Conservation (phyloP, 2,888 invertebrate species). For the Piscicola geometra region DNA sequence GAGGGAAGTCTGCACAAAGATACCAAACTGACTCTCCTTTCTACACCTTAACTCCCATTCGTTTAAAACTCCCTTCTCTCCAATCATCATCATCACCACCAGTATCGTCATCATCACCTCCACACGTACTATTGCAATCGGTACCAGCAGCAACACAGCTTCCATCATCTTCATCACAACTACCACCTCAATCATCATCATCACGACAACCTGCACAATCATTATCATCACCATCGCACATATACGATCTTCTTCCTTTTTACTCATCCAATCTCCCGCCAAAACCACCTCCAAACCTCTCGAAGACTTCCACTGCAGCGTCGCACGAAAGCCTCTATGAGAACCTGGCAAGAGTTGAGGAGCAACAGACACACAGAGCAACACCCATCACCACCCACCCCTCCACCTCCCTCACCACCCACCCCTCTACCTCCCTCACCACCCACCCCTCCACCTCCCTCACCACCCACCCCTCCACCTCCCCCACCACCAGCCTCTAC, state of each 20-base stretch:
- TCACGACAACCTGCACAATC: too few relatives aligned
- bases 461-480: not conserved
- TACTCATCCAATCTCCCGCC: not conserved
- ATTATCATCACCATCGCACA: not conserved
- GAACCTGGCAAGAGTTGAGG: not conserved
- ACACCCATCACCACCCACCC: not conserved
- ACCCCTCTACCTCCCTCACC: not conserved
- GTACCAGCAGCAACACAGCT: too few relatives aligned
- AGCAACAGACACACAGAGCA: not conserved
- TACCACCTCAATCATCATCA: not conserved
- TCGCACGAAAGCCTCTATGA: not conserved
- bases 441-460: too few relatives aligned
- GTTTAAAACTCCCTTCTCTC: not conserved
- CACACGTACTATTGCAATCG: too few relatives aligned
- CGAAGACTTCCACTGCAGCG: not conserved
- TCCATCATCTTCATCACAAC: too few relatives aligned
- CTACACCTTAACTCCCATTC: not conserved
- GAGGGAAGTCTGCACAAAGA: too few relatives aligned
- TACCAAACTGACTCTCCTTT: not conserved
- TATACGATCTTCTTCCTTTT: constrained; percentile 1
- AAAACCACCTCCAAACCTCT: not conserved
- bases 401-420: not conserved
- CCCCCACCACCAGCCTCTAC: not conserved
- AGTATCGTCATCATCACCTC: too few relatives aligned
- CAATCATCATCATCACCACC: too few relatives aligned